Percentiles rank a stretch among this genome's conserved stretches.
phyloP scores from a whole-genome alignment of 2,797 vertebrate genomes.

The Falco naumanni region DNA sequence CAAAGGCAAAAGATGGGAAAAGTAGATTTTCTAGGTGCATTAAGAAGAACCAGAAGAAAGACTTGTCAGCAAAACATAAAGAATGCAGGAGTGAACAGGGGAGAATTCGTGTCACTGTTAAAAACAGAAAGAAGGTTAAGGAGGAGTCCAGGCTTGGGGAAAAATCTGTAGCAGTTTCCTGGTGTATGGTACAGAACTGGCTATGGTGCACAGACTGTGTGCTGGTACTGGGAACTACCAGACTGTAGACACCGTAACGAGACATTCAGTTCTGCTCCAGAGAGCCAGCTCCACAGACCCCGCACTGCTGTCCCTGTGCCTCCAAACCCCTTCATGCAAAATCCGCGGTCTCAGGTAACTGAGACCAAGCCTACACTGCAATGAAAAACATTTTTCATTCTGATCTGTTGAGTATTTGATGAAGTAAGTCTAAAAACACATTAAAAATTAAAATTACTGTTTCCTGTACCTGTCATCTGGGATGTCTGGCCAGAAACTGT shows the following conservation, averaged over 20 bases:
- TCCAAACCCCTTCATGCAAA: neutral
- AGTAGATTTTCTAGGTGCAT: neutral
- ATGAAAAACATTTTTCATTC: neutral
- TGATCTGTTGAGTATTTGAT: neutral
- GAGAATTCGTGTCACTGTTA: neutral
- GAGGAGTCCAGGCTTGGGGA: neutral
- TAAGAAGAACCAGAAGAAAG: neutral
- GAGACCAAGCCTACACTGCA: neutral
- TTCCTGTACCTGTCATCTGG: neutral
- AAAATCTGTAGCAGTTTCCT: neutral
- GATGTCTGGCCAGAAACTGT: neutral
- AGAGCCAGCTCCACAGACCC: neutral
- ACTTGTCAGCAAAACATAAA: neutral
- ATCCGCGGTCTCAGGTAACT: neutral
- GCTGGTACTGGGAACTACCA: neutral
- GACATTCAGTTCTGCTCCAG: neutral
- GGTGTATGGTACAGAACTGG: neutral
- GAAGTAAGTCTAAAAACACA: neutral
- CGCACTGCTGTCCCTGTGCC: neutral
- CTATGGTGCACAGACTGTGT: neutral
- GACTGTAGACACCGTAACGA: rapidly evolving
- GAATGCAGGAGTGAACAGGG: neutral
- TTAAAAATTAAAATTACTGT: neutral
- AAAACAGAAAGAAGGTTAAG: neutral
- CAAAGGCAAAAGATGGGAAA: neutral